Conservation (phyloP, 2,888 invertebrate species). For the Galeruca laticollis region DNA sequence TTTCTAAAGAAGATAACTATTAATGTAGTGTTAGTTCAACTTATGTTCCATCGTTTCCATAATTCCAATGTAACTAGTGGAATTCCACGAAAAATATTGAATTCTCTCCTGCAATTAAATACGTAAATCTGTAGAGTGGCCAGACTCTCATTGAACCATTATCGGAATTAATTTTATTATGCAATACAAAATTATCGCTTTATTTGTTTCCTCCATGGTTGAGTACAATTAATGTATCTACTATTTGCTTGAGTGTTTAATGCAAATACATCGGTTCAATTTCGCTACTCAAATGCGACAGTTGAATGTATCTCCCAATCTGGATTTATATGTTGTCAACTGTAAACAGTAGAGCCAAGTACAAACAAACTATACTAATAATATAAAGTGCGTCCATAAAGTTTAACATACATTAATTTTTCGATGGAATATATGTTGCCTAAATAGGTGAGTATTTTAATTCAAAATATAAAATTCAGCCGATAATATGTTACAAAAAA, state of each 20-base stretch:
- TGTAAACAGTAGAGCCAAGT: neutral
- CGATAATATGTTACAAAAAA: too few relatives aligned
- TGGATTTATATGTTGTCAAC: slow-evolving; percentile 10
- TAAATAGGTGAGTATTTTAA: too few relatives aligned
- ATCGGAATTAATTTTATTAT: slow-evolving; percentile 1
- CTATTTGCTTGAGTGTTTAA: slow-evolving; percentile 12
- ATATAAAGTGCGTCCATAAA: neutral
- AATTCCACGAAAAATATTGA: neutral
- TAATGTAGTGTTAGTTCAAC: too few relatives aligned
- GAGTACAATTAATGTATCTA: slow-evolving; percentile 10
- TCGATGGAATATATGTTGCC: neutral
- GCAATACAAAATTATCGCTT: neutral
- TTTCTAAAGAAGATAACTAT: too few relatives aligned
- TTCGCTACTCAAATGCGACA: slow-evolving; percentile 9
- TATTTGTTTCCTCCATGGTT: slow-evolving; percentile 10
- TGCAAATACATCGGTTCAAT: slow-evolving; percentile 13
- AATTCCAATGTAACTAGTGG: too few relatives aligned
- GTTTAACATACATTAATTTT: neutral
- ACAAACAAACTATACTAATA: slow-evolving; percentile 8
- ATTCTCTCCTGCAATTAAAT: neutral
- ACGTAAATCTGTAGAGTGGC: neutral
- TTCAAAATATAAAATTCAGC: too few relatives aligned
- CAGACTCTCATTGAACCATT: neutral
- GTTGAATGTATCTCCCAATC: slow-evolving; percentile 1
- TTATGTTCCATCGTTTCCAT: too few relatives aligned